Percentiles rank a stretch among this genome's conserved stretches.
Evolutionary conservation across 2,113 vertebrate genomes (phyloP).

Genomic region (Pycnonotus jocosus): DNA sequence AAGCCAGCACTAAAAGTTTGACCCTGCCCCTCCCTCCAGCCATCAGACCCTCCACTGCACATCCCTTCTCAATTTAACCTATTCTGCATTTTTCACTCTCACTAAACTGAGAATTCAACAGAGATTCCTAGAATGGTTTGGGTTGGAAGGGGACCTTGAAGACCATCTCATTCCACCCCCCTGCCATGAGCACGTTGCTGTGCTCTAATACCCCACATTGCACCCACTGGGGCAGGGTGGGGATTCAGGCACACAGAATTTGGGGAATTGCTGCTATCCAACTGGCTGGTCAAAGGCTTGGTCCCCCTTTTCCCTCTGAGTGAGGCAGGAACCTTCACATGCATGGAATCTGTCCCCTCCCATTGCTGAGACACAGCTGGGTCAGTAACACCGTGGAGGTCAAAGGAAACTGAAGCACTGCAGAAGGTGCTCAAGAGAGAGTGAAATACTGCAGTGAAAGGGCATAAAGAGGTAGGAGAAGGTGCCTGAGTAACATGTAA

Average conservation of each 20-base stretch:
- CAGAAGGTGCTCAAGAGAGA: not conserved
- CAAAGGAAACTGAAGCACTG: not conserved
- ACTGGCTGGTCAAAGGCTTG: not conserved
- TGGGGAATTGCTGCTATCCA: not conserved
- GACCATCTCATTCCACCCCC: not conserved
- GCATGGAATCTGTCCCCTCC: not conserved
- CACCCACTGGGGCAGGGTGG: not conserved
- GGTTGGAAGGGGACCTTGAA: not conserved
- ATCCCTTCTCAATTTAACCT: not conserved
- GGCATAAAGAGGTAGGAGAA: not conserved
- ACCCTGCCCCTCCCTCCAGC: not conserved
- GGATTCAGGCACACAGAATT: not conserved
- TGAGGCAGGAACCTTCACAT: not conserved
- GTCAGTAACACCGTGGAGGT: fast-evolving
- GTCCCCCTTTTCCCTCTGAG: not conserved
- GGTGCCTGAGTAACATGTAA: not conserved
- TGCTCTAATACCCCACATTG: not conserved
- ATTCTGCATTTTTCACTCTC: not conserved
- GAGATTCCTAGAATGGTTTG: not conserved
- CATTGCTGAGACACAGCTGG: not conserved
- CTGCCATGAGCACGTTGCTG: not conserved
- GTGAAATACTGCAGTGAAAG: not conserved
- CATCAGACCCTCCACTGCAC: not conserved
- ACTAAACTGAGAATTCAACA: not conserved
- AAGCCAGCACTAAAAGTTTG: not conserved